These are phyloP conservation scores for Mustelus asterias DNA, from an alignment of 2,113 vertebrate genomes.

Conservation along the genomic window DNA sequence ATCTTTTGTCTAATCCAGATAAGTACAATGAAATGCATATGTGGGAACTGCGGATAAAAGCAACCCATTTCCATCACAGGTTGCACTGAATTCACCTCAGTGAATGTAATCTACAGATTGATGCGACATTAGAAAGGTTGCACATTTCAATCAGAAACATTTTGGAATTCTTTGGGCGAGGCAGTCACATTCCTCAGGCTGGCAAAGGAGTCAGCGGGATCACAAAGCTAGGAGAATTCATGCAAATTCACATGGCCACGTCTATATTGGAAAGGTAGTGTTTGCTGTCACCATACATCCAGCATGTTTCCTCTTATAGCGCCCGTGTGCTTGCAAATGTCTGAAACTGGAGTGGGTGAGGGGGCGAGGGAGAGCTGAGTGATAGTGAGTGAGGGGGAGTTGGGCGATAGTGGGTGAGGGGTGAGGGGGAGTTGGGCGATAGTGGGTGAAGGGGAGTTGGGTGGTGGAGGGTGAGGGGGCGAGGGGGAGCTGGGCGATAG, in stretches of 20 bases:
- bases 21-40: not conserved
- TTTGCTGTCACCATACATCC: no score
- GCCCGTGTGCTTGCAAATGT: no score
- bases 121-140: not conserved
- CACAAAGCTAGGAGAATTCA: not conserved
- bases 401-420: no score
- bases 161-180: not conserved
- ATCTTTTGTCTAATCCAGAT: not conserved
- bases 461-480: no score
- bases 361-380: no score
- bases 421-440: no score
- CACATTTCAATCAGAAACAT: not conserved
- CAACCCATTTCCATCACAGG: not conserved
- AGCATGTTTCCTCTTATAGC: no score
- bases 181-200: not conserved
- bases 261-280: no score
- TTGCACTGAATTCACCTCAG: not conserved
- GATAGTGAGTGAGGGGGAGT: no score
- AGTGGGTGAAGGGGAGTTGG: no score
- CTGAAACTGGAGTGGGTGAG: no score
- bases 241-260: not conserved
- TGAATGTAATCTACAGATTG: not conserved
- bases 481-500: no score
- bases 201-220: not conserved
- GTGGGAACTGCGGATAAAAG: not conserved